These are phyloP conservation scores for Hyposmocoma kahamanoa DNA, from an alignment of 1,140 invertebrate genomes.

Conservation along the genomic window DNA sequence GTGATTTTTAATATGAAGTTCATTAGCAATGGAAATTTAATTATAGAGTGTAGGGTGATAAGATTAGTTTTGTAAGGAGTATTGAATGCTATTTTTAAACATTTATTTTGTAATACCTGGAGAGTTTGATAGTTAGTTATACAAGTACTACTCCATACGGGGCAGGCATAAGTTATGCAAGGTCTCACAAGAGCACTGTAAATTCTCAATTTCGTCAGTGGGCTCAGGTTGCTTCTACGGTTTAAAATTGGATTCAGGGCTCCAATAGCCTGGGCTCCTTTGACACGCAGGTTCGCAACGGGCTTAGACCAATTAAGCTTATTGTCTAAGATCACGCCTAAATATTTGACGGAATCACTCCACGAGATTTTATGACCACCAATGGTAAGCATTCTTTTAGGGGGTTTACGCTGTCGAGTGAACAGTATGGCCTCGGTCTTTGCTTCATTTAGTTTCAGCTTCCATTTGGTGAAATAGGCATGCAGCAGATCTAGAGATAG, in stretches of 20 bases:
- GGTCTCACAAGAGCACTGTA: slow-evolving; percentile 13
- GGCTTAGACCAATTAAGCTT: slow-evolving; percentile 14
- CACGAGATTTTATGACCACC: too few species aligned
- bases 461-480: background rate
- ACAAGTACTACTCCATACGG: slow-evolving; percentile 12
- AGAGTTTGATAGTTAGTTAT: slow-evolving; percentile 8
- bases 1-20: slow-evolving; percentile 1
- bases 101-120: slow-evolving; percentile 16
- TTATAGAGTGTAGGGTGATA: slow-evolving; percentile 6
- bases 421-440: too few species aligned
- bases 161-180: slow-evolving; percentile 12
- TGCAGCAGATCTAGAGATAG: background rate
- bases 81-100: slow-evolving; percentile 13
- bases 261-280: slow-evolving; percentile 4
- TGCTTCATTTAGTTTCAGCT: too few species aligned
- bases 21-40: background rate
- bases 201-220: slow-evolving; percentile 11
- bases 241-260: slow-evolving; percentile 11
- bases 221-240: slow-evolving; percentile 4
- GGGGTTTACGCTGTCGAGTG: too few species aligned
- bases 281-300: background rate
- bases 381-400: too few species aligned
- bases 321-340: background rate
- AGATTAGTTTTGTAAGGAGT: slow-evolving; percentile 10
- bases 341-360: background rate